phyloP scores from a whole-genome alignment of 2,888 invertebrate genomes.

The Sminthurides aquaticus region DNA sequence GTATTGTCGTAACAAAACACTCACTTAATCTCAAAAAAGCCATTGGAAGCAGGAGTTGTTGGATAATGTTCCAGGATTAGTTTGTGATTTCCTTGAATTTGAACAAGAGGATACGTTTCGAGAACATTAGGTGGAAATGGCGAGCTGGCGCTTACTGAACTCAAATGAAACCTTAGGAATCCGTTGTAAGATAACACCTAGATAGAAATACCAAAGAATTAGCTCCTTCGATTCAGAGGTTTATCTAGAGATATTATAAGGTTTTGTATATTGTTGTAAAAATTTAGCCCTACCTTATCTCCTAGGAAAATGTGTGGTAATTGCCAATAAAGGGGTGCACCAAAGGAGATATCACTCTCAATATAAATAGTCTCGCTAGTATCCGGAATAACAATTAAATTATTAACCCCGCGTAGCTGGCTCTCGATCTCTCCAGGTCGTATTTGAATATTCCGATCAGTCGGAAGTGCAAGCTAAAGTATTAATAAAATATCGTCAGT shows the following conservation, averaged over 20 bases:
- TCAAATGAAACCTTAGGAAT: slow-evolving; percentile 65
- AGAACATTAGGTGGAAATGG: slow-evolving; percentile 52
- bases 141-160: slow-evolving; percentile 57
- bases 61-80: slow-evolving; percentile 67
- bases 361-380: slow-evolving; percentile 53
- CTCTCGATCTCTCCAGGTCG: slow-evolving; percentile 46
- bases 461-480: slow-evolving; percentile 47
- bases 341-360: slow-evolving; percentile 52
- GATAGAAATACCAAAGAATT: slow-evolving; percentile 26
- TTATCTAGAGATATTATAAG: too few relatives aligned
- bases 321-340: slow-evolving; percentile 71
- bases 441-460: slow-evolving; percentile 44
- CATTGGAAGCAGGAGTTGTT: slow-evolving; percentile 45
- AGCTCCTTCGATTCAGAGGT: neutral
- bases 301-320: slow-evolving; percentile 74
- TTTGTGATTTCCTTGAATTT: slow-evolving; percentile 67
- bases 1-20: too few relatives aligned
- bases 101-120: slow-evolving; percentile 66
- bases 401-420: slow-evolving; percentile 54
- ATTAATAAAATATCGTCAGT: slow-evolving; percentile 1
- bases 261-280: too few relatives aligned
- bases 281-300: slow-evolving; percentile 56
- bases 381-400: slow-evolving; percentile 58
- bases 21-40: slow-evolving; percentile 52
- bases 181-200: slow-evolving; percentile 86